These are phyloP conservation scores for Megaceryle alcyon DNA, from an alignment of 2,797 vertebrate species.

Conservation along the genomic window DNA sequence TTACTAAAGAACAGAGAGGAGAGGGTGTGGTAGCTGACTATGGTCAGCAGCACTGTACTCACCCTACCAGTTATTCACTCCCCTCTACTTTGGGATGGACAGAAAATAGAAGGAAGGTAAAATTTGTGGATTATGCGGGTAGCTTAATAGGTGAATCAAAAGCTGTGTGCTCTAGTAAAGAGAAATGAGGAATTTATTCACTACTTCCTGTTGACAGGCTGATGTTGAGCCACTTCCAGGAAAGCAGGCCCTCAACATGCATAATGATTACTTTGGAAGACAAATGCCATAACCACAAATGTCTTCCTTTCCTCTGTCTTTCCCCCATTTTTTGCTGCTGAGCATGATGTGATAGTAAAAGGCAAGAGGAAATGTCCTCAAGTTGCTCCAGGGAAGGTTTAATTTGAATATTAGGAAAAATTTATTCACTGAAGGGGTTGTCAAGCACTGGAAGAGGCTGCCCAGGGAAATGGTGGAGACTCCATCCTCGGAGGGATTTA, in stretches of 20 bases:
- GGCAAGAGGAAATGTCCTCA: background rate
- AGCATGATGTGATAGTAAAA: background rate
- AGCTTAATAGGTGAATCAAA: background rate
- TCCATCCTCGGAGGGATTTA: too few species aligned
- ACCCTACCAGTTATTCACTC: background rate
- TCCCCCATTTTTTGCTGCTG: background rate
- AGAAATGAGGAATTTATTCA: background rate
- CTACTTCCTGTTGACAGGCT: background rate
- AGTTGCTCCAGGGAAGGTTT: too few species aligned
- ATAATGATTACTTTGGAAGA: background rate
- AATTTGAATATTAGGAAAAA: too few species aligned
- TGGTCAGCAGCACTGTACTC: background rate
- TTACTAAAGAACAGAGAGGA: background rate
- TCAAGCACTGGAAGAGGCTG: too few species aligned
- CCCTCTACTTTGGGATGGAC: background rate
- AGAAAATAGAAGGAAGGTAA: background rate
- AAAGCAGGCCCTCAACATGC: background rate
- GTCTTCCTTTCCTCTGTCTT: background rate
- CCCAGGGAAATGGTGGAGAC: too few species aligned
- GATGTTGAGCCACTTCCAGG: background rate
- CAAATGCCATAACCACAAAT: background rate
- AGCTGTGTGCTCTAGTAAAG: background rate
- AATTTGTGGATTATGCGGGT: background rate
- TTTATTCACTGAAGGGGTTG: too few species aligned
- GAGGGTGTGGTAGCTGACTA: background rate